Evolutionary conservation across 2,113 vertebrate species (phyloP).

Genomic region (Nematolebias whitei): DNA sequence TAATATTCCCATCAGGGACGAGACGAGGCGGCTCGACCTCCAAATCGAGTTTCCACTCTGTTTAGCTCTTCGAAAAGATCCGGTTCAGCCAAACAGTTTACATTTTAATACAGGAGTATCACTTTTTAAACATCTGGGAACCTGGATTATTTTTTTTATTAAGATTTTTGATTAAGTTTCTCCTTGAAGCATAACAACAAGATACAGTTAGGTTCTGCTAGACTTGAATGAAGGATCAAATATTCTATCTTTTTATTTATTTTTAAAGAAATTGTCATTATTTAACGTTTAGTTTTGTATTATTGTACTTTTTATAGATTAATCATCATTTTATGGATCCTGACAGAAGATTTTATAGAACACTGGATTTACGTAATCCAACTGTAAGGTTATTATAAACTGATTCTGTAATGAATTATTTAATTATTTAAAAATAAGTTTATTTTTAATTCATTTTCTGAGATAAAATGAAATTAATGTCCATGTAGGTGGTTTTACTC

Average conservation of each 20-base stretch:
- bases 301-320: neutral
- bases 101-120: neutral
- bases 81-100: constrained; percentile 4
- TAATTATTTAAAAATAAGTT: neutral
- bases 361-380: constrained; percentile 3
- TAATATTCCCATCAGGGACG: constrained; percentile 70
- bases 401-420: neutral
- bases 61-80: constrained; percentile 32
- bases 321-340: neutral
- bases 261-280: too few relatives aligned
- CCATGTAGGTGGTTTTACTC: too few relatives aligned
- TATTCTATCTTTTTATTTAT: neutral
- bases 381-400: neutral
- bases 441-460: neutral
- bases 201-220: neutral
- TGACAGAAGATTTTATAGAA: neutral
- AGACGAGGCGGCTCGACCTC: constrained; percentile 21
- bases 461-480: neutral
- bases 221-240: neutral
- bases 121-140: constrained; percentile 10
- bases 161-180: neutral
- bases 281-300: neutral
- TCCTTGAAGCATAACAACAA: too few relatives aligned
- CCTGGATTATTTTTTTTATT: neutral
- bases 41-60: constrained; percentile 28